phyloP scores from a whole-genome alignment of 1,140 invertebrate genomes.

The Rhagoletis pomonella region DNA sequence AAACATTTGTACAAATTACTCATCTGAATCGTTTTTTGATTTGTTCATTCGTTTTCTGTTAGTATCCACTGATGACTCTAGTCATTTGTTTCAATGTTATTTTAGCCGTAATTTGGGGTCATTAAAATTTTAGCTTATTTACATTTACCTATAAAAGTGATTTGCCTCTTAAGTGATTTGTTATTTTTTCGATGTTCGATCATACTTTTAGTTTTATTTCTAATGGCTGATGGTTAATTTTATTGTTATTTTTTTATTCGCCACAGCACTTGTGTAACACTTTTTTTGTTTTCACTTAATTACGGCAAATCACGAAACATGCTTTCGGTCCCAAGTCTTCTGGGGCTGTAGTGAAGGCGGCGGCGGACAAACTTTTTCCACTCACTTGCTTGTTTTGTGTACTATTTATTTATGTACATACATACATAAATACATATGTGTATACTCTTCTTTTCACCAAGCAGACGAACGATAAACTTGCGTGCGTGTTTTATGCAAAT shows the following conservation, averaged over 20 bases:
- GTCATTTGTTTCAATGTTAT: not conserved
- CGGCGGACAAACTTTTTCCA: not conserved
- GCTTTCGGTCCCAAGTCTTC: not conserved
- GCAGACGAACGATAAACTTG: not conserved
- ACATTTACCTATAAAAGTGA: conserved; percentile 1
- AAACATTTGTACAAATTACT: not conserved
- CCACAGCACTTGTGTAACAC: conserved; percentile 12
- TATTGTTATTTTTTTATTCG: conserved; percentile 8
- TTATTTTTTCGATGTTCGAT: not conserved
- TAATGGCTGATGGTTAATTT: not conserved
- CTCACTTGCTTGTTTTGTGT: not conserved
- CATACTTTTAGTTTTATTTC: not conserved
- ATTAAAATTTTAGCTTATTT: conserved; percentile 8
- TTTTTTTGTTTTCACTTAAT: conserved; percentile 38
- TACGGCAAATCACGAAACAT: conserved; percentile 25
- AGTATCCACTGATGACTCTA: not conserved
- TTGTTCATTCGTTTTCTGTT: conserved; percentile 15
- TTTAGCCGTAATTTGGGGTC: conserved; percentile 16
- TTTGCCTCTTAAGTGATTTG: conserved; percentile 43
- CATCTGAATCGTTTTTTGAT: conserved; percentile 1
- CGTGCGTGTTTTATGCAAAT: conserved; percentile 44
- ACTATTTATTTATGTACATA: not conserved
- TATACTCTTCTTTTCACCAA: not conserved
- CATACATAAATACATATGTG: not conserved
- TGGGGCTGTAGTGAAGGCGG: not conserved